Evolutionary conservation across 1,140 invertebrate genomes (phyloP), one percentile per base, ranked within the genome.

Genomic region (Apis florea): DNA sequence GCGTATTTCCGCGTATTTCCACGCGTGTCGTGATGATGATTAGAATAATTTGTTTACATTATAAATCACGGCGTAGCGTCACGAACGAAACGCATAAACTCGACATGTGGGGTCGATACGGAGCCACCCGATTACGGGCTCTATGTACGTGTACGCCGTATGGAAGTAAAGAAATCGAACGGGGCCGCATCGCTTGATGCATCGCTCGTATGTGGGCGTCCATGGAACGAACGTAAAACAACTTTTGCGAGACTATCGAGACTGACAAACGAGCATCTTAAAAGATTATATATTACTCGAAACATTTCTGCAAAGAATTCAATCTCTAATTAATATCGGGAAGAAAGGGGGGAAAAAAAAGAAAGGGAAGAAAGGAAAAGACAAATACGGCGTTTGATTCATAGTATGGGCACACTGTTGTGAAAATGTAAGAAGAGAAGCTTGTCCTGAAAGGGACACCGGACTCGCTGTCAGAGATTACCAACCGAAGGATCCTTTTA

Each of bases 181-280:
- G 17, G 53, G 69, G 75, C 69, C 19, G 24, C 47, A 24, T 53
- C 12, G 1, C 59, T 79, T 70, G 74, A 75, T 68, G 74, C 24
- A 63, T 61, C 68, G 63, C 71, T 56, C 66, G 40, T 83, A 47
- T 5, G 85, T 86, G 84, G 82, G 83, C 79, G 84, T 89, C 67
- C 71, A 49, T 61, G 71, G 72, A 85, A 84, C 73, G 72, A 84
- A 47, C 83, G 88, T 88, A 89, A 89, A 88, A 69, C 24, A 53
- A 69, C 67, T 72, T 64, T 26, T 40, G n/a, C n/a, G 19, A 53
- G 72, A 75, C 47, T 63, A 61, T 59, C 54, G 67, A n/a, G n/a
- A 58, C 64, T 56, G 54, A 68, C 58, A 17, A 26, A 49, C 53
- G 68, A 63, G 67, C 58, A 82, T 53, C 51, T 84, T 24, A 59